Evolutionary conservation across 2,797 vertebrate species (phyloP).

Genomic region (Ibycter americanus): DNA sequence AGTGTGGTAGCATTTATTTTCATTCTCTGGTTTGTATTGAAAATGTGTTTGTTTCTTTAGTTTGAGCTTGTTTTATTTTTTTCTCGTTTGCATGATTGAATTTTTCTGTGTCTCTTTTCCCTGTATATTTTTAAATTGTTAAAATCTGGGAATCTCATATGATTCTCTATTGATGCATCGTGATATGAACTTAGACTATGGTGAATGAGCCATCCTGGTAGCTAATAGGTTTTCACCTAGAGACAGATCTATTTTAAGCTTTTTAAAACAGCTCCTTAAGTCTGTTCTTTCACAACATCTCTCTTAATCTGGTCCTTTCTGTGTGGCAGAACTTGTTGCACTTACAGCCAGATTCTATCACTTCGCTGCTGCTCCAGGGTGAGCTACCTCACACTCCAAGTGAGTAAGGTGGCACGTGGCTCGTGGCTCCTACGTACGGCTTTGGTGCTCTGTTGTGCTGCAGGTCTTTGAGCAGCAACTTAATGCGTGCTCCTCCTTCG

Average conservation of each 20-base stretch:
- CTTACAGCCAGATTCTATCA: not conserved
- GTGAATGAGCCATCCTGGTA: not conserved
- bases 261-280: not conserved
- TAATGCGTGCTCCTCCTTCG: not conserved
- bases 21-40: not conserved
- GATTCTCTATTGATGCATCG: not conserved
- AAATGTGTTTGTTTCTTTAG: not conserved
- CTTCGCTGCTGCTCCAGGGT: not conserved
- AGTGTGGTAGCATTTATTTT: not conserved
- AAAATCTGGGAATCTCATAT: not conserved
- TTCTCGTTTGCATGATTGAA: not conserved
- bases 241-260: not conserved
- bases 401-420: not conserved
- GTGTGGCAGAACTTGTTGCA: not conserved
- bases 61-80: not conserved
- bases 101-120: not conserved
- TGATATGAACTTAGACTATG: not conserved
- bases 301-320: not conserved
- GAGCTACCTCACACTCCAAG: rapidly evolving
- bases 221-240: not conserved
- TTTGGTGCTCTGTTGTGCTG: not conserved
- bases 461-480: not conserved
- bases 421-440: not conserved
- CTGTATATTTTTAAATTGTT: not conserved
- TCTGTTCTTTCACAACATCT: not conserved